phyloP scores from a whole-genome alignment of 2,888 invertebrate species.

The Netelia inedita region DNA sequence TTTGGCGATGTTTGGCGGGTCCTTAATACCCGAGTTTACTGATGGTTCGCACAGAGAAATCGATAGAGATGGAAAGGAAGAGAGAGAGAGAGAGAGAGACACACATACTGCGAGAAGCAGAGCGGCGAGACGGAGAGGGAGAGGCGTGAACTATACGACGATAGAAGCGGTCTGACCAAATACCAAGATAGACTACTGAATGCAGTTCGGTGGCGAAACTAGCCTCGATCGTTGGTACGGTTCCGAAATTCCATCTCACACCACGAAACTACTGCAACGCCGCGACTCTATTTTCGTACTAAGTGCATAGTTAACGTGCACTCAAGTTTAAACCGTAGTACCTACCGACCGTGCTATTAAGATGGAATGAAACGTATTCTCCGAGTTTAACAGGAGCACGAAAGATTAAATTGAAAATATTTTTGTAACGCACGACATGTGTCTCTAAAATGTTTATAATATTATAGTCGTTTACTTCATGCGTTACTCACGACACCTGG shows the following conservation, averaged over 20 bases:
- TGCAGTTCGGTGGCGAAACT: constrained; percentile 40
- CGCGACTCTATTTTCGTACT: constrained; percentile 34
- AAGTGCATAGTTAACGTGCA: constrained; percentile 55
- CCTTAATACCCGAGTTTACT: constrained; percentile 44
- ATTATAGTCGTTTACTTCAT: too few relatives aligned
- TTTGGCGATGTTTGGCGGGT: constrained; percentile 37
- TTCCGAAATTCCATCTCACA: constrained; percentile 40
- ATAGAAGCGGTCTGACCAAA: constrained; percentile 59
- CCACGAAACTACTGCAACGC: constrained; percentile 25
- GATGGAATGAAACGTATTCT: not conserved
- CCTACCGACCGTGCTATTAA: constrained; percentile 3
- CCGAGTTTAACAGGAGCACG: too few relatives aligned
- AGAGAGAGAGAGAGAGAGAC: too few relatives aligned
- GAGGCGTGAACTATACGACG: constrained; percentile 37
- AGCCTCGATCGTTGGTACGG: constrained; percentile 23
- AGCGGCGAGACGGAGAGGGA: too few relatives aligned
- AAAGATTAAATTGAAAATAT: too few relatives aligned
- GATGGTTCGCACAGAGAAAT: constrained; percentile 19
- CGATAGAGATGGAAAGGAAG: constrained; percentile 7
- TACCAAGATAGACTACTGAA: constrained; percentile 65
- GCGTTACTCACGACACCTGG: too few relatives aligned
- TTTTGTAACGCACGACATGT: too few relatives aligned
- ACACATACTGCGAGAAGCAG: too few relatives aligned
- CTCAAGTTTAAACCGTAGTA: constrained; percentile 32
- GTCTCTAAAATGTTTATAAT: too few relatives aligned